phyloP scores from a whole-genome alignment of 2,113 vertebrate species.

The Deroptyus accipitrinus region DNA sequence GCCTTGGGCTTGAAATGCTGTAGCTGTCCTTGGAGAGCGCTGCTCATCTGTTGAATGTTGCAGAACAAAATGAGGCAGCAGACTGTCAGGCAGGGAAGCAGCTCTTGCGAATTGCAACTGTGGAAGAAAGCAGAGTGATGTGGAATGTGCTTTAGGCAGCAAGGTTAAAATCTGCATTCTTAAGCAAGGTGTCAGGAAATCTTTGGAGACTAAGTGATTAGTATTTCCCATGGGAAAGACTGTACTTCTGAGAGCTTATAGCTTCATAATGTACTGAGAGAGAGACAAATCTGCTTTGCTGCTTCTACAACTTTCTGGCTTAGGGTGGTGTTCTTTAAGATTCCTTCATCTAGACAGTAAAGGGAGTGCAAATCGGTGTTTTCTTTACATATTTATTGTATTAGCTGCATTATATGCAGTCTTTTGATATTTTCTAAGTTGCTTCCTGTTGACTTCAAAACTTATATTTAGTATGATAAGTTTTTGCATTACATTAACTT shows the following conservation, averaged over 20 bases:
- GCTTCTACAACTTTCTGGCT: background rate
- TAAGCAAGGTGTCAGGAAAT: slow-evolving; percentile 21
- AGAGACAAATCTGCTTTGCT: background rate
- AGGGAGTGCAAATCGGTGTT: background rate
- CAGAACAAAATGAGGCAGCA: background rate
- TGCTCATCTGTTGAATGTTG: background rate
- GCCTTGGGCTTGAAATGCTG: background rate
- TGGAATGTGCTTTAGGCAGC: slow-evolving; percentile 42
- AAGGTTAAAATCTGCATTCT: slow-evolving; percentile 38
- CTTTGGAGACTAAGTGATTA: slow-evolving; percentile 35
- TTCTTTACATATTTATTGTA: background rate
- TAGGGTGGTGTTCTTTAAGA: background rate
- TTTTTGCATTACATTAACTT: background rate
- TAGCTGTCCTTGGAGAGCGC: background rate
- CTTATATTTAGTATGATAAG: background rate
- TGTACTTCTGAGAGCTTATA: background rate
- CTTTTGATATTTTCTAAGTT: background rate
- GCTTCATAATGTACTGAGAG: background rate
- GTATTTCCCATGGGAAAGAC: slow-evolving; percentile 48
- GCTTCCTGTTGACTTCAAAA: background rate
- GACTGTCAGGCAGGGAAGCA: background rate
- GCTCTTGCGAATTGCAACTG: background rate
- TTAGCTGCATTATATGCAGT: background rate
- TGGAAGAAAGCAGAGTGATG: background rate
- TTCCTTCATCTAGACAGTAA: background rate